A percentile compares a stretch with the other conserved stretches of the same genome.
Evolutionary conservation across 1,140 invertebrate species (phyloP).

Genomic region (Tetragnatha versicolor): DNA sequence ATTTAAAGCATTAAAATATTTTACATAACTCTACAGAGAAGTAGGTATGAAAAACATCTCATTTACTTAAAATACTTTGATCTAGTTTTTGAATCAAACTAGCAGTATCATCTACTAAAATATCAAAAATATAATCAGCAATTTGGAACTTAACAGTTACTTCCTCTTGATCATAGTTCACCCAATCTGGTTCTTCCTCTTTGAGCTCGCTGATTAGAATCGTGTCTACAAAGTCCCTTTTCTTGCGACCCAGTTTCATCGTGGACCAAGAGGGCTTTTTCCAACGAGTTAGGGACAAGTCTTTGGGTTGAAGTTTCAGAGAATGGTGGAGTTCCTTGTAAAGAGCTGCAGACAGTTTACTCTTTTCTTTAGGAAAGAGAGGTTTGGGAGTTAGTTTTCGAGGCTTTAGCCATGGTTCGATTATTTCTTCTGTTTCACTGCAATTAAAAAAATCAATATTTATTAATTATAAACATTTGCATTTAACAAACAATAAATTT

Average conservation of each 20-base stretch:
- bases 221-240: slow-evolving; percentile 76
- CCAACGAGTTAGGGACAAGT: background rate
- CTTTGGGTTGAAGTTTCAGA: slow-evolving; percentile 12
- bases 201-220: slow-evolving; percentile 74
- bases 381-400: slow-evolving; percentile 68
- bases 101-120: slow-evolving; percentile 71
- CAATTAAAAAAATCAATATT: slow-evolving; percentile 1
- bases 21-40: background rate
- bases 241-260: slow-evolving; percentile 72
- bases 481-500: no score
- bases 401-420: slow-evolving; percentile 67
- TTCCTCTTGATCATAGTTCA: slow-evolving; percentile 76
- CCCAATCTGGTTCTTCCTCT: slow-evolving; percentile 76
- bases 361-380: slow-evolving; percentile 65
- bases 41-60: background rate
- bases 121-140: slow-evolving; percentile 71
- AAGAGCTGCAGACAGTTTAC: background rate
- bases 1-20: background rate
- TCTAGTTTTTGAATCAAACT: slow-evolving; percentile 58
- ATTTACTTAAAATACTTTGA: background rate
- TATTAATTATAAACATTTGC: no score
- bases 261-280: slow-evolving; percentile 53
- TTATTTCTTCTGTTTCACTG: slow-evolving; percentile 24
- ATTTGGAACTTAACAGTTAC: slow-evolving; percentile 74
- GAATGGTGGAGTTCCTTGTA: slow-evolving; percentile 14